Percentiles rank a stretch among this genome's conserved stretches.
Conservation (phyloP, 2,888 invertebrate genomes). For the Mactromeris polynyma region DNA sequence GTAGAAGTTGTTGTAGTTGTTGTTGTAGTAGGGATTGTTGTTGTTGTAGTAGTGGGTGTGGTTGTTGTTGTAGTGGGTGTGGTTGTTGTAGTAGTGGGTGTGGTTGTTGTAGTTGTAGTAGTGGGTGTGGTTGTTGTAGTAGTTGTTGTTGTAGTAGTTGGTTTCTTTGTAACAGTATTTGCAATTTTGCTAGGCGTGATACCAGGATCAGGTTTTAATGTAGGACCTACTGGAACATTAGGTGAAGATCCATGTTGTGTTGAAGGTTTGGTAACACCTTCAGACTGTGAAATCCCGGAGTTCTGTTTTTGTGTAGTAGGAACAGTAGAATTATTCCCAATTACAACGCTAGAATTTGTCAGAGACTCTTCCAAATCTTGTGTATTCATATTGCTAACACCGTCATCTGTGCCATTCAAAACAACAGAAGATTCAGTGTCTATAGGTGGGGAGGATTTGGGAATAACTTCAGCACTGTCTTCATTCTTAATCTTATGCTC, state of each 20-base stretch:
- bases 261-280: background rate
- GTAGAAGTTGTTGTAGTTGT: conserved; percentile 38
- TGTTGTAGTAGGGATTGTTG: conserved; percentile 47
- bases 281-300: background rate
- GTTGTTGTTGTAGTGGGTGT: conserved; percentile 46
- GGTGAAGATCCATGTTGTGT: background rate
- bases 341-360: background rate
- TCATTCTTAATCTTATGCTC: conserved; percentile 42
- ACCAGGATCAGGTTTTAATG: background rate
- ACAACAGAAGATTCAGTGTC: background rate
- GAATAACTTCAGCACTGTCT: background rate
- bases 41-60: conserved; percentile 44
- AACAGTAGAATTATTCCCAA: background rate
- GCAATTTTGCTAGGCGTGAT: background rate
- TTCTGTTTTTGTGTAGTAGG: background rate
- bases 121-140: conserved; percentile 40
- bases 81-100: conserved; percentile 49
- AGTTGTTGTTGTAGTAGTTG: conserved; percentile 24
- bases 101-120: conserved; percentile 50
- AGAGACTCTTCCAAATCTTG: background rate
- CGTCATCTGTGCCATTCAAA: background rate
- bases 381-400: background rate
- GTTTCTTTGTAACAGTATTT: background rate
- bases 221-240: background rate
- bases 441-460: background rate